Conservation (phyloP, 2,888 invertebrate species). For the Andricus quercusramuli region DNA sequence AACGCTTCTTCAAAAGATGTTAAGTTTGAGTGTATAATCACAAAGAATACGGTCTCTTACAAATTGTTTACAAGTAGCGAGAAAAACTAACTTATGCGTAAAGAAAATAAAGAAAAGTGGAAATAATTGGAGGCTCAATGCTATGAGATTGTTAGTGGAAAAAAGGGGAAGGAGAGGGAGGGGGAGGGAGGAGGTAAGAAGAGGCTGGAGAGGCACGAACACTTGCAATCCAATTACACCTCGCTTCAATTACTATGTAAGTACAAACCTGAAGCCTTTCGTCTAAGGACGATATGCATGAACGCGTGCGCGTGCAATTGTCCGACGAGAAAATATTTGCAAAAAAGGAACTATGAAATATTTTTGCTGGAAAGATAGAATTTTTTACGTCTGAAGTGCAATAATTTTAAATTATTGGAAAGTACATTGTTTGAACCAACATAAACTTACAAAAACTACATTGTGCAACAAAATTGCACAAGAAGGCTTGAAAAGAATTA, state of each 20-base stretch:
- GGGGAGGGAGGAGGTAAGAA: constrained; percentile 5
- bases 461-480: too few species aligned
- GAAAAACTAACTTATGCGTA: constrained; percentile 3
- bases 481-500: too few species aligned
- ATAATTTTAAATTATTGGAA: not conserved
- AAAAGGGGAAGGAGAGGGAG: not conserved
- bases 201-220: constrained; percentile 45
- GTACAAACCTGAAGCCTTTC: constrained; percentile 49
- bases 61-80: constrained; percentile 1
- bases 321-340: constrained; percentile 37
- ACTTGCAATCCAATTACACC: constrained; percentile 57
- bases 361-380: constrained; percentile 1
- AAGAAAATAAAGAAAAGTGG: not conserved
- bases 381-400: not conserved
- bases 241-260: constrained; percentile 57
- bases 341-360: not conserved
- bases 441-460: too few species aligned
- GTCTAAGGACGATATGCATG: constrained; percentile 46
- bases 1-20: not conserved
- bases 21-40: not conserved
- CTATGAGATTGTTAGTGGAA: not conserved
- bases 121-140: not conserved
- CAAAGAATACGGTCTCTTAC: not conserved
- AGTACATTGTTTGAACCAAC: too few species aligned
- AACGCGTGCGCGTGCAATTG: constrained; percentile 55